Conservation (phyloP, 2,113 vertebrate species). For the Australoheros scitulus region DNA sequence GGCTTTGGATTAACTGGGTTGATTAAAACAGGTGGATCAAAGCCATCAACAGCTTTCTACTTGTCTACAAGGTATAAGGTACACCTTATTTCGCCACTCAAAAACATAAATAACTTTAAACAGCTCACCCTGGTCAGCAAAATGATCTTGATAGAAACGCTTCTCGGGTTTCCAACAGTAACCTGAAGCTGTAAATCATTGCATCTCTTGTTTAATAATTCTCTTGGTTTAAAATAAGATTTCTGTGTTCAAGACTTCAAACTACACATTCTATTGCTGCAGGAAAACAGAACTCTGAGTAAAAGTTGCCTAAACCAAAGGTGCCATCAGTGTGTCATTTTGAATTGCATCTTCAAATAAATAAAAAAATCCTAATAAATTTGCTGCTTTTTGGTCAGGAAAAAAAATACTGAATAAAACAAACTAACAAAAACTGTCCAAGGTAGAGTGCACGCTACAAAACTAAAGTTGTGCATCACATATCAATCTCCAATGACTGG, state of each 20-base stretch:
- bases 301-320: background rate
- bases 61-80: background rate
- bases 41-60: background rate
- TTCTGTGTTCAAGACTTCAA: background rate
- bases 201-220: too few relatives aligned
- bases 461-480: background rate
- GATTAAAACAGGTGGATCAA: background rate
- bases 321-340: background rate
- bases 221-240: background rate
- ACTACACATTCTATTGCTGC: background rate
- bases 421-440: background rate
- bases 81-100: background rate
- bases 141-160: too few relatives aligned
- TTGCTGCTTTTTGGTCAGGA: background rate
- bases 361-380: too few relatives aligned
- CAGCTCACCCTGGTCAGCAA: background rate
- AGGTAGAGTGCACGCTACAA: constrained; percentile 1
- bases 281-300: background rate
- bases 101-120: background rate
- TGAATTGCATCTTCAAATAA: background rate
- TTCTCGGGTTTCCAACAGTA: too few relatives aligned
- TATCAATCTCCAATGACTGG: constrained; percentile 24
- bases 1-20: background rate
- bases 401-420: background rate
- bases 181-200: too few relatives aligned